A percentile compares a stretch with the other conserved stretches of the same genome.
These are phyloP conservation scores for Actinostola sp. DNA, from an alignment of 92 coral and sea anemone genomes.

Conservation along the genomic window DNA sequence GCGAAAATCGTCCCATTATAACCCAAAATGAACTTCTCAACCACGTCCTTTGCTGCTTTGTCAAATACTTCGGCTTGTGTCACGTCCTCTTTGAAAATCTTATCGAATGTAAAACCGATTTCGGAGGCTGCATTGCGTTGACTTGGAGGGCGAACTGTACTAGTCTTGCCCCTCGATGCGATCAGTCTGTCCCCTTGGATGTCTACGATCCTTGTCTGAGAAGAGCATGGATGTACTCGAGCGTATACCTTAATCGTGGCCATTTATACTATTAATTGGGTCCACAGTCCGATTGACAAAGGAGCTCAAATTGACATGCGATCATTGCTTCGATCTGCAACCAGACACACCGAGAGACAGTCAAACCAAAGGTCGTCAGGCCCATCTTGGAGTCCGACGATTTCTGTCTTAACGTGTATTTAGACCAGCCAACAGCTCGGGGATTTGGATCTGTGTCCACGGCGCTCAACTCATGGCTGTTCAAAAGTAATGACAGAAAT, in stretches of 20 bases:
- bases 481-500: background rate
- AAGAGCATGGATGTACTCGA: constrained; percentile 51
- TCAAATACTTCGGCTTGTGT: constrained; percentile 54
- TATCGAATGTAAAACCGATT: constrained; percentile 17
- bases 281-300: background rate
- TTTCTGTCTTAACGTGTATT: no score
- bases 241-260: constrained; percentile 74
- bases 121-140: no score
- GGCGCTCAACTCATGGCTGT: background rate
- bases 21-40: constrained; percentile 52
- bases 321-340: constrained; percentile 2
- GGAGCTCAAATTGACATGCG: background rate
- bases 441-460: background rate
- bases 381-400: no score
- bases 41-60: constrained; percentile 49
- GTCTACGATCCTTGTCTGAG: constrained; percentile 25
- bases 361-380: background rate
- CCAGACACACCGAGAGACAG: background rate
- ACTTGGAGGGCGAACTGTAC: background rate
- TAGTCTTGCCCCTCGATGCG: constrained; percentile 7
- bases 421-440: background rate
- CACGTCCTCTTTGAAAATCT: constrained; percentile 38
- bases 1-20: constrained; percentile 74
- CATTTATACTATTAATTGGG: constrained; percentile 25
- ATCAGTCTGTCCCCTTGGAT: constrained; percentile 43